phyloP scores from a whole-genome alignment of 2,888 invertebrate genomes.

The Nematopogon swammerdamellus region DNA sequence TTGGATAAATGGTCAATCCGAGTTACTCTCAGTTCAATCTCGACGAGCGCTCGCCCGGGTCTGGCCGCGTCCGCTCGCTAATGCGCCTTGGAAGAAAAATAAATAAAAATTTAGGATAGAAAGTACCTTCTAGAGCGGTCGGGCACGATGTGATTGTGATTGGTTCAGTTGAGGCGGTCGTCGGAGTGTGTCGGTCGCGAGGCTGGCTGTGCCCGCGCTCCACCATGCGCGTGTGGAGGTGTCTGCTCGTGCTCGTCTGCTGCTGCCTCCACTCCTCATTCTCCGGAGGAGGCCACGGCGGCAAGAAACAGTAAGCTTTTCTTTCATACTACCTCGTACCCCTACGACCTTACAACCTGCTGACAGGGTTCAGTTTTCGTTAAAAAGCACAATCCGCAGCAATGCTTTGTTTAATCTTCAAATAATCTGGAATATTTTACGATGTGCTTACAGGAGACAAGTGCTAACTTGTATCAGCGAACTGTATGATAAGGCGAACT shows the following conservation, averaged over 20 bases:
- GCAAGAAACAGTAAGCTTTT: slow-evolving; percentile 38
- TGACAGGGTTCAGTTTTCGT: no score
- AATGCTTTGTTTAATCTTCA: no score
- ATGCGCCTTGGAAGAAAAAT: slow-evolving; percentile 17
- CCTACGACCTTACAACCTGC: no score
- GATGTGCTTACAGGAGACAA: no score
- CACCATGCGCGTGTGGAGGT: slow-evolving; percentile 33
- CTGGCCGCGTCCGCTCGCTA: not conserved
- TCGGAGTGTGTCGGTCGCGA: not conserved
- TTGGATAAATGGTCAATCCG: slow-evolving; percentile 54
- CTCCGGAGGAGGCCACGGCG: slow-evolving; percentile 35
- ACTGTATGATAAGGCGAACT: no score
- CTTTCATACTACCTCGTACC: no score
- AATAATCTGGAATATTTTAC: no score
- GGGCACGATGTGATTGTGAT: slow-evolving; percentile 36
- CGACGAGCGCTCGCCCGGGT: slow-evolving; percentile 2
- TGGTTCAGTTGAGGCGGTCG: slow-evolving; percentile 17
- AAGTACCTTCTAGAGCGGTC: slow-evolving; percentile 27
- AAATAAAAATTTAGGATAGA: slow-evolving; percentile 23
- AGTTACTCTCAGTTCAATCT: slow-evolving; percentile 42
- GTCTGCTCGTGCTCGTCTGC: slow-evolving; percentile 28
- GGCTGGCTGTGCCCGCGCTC: not conserved
- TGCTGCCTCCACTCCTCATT: slow-evolving; percentile 30
- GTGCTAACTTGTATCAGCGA: no score
- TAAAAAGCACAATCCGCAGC: no score